phyloP scores from a whole-genome alignment of 1,140 invertebrate species.

The Medauroidea extradentata region DNA sequence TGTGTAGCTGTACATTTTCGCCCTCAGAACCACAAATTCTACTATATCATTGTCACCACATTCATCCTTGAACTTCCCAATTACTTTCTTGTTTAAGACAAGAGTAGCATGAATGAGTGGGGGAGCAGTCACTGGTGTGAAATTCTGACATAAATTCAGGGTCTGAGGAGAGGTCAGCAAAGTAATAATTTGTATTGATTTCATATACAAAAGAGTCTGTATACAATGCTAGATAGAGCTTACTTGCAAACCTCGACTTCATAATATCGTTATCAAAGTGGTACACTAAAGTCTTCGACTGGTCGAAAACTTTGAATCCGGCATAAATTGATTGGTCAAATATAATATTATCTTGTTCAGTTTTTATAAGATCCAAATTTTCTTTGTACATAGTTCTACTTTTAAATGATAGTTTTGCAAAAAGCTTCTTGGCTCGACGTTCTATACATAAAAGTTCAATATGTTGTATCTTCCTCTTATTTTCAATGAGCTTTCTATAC shows the following conservation, averaged over 20 bases:
- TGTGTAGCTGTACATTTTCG: conserved; percentile 40
- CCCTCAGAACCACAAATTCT: conserved; percentile 41
- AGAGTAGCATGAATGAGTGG: neutral
- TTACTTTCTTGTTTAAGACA: conserved; percentile 44
- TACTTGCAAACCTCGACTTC: conserved; percentile 30
- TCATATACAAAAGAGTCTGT: conserved; percentile 43
- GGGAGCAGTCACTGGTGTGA: conserved; percentile 24
- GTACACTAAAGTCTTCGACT: conserved; percentile 30
- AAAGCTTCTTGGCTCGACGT: conserved; percentile 32
- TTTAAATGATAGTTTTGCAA: conserved; percentile 42
- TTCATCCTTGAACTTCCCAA: conserved; percentile 50
- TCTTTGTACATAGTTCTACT: conserved; percentile 22
- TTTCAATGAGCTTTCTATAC: conserved; percentile 49
- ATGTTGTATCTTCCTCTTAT: conserved; percentile 42
- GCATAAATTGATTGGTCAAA: conserved; percentile 27
- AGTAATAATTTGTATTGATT: conserved; percentile 41
- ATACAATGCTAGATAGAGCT: conserved; percentile 37
- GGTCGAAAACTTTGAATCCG: conserved; percentile 26
- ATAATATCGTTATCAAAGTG: conserved; percentile 34
- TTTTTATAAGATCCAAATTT: conserved; percentile 9
- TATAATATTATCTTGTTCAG: neutral
- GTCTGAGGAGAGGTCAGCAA: conserved; percentile 38
- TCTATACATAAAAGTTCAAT: conserved; percentile 37
- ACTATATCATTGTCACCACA: conserved; percentile 35
- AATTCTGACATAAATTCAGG: conserved; percentile 20